Percentiles rank a stretch among this genome's conserved stretches.
These are phyloP conservation scores for Byasa hedistus DNA, from an alignment of 2,888 invertebrate genomes.

Conservation along the genomic window DNA sequence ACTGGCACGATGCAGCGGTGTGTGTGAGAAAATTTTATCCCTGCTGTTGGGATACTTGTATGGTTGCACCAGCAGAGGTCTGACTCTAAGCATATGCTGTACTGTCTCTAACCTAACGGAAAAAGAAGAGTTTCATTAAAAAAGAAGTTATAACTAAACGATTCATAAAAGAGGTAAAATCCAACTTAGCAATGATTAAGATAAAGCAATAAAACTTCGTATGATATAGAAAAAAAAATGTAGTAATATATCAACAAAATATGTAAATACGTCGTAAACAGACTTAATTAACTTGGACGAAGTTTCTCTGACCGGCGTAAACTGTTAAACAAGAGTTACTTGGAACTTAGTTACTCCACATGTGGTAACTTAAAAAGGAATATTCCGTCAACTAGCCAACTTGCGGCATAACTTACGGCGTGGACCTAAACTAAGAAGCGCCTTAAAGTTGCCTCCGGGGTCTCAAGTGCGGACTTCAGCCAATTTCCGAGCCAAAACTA, in stretches of 20 bases:
- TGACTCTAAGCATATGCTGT: slow-evolving; percentile 89
- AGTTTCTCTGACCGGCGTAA: slow-evolving; percentile 17
- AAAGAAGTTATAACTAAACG: background rate
- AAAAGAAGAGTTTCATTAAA: background rate
- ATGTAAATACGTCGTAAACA: background rate
- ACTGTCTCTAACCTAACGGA: slow-evolving; percentile 88
- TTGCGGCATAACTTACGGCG: slow-evolving; percentile 35
- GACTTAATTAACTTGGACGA: slow-evolving; percentile 10
- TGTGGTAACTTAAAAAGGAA: slow-evolving; percentile 32
- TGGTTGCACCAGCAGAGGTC: slow-evolving; percentile 89
- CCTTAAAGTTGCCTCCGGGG: slow-evolving; percentile 18
- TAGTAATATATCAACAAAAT: background rate
- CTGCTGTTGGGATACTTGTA: slow-evolving; percentile 72
- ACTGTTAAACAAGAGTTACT: slow-evolving; percentile 16
- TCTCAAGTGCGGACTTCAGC: slow-evolving; percentile 10
- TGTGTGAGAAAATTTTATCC: slow-evolving; percentile 83
- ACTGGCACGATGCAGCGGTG: slow-evolving; percentile 95
- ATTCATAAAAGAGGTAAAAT: background rate
- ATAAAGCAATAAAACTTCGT: too few species aligned
- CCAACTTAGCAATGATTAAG: too few species aligned
- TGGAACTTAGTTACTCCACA: slow-evolving; percentile 25
- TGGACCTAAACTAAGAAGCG: slow-evolving; percentile 15
- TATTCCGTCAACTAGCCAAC: slow-evolving; percentile 31
- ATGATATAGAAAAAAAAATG: too few species aligned
- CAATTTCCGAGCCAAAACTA: slow-evolving; percentile 10